Conservation (phyloP, 2,113 vertebrate species). For the Cavia aperea region DNA sequence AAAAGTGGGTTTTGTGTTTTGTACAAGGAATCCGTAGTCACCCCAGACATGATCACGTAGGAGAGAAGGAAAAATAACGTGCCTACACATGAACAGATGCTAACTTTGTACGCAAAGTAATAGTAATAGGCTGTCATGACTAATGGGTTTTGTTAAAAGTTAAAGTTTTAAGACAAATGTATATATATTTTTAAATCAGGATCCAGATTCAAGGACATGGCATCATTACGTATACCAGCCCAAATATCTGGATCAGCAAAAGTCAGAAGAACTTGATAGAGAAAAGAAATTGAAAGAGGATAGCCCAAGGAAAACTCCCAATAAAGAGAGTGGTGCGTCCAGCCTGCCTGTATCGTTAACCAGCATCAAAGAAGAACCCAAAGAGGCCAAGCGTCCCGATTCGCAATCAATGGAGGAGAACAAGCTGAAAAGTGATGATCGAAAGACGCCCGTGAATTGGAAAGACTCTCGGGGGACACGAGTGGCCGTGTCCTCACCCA, state of each 20-base stretch:
- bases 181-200: conserved; percentile 74
- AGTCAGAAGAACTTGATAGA: conserved; percentile 84
- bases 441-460: conserved; percentile 85
- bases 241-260: conserved; percentile 92
- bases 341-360: conserved; percentile 80
- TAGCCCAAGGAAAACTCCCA: conserved; percentile 87
- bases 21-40: background rate
- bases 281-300: conserved; percentile 89
- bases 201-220: conserved; percentile 92
- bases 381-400: conserved; percentile 85
- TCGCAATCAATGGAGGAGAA: conserved; percentile 82
- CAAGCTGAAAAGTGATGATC: conserved; percentile 83
- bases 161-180: conserved; percentile 48
- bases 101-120: conserved; percentile 30
- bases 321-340: conserved; percentile 80
- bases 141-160: conserved; percentile 13
- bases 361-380: conserved; percentile 86
- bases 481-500: conserved; percentile 88
- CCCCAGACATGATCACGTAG: background rate
- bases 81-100: background rate
- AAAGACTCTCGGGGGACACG: conserved; percentile 88
- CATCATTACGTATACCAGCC: conserved; percentile 90
- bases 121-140: background rate
- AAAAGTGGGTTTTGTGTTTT: conserved; percentile 16
- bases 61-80: background rate